Base-by-base conservation (phyloP, 2,797 vertebrate species). In the Bryconaethiops microstoma region DNA sequence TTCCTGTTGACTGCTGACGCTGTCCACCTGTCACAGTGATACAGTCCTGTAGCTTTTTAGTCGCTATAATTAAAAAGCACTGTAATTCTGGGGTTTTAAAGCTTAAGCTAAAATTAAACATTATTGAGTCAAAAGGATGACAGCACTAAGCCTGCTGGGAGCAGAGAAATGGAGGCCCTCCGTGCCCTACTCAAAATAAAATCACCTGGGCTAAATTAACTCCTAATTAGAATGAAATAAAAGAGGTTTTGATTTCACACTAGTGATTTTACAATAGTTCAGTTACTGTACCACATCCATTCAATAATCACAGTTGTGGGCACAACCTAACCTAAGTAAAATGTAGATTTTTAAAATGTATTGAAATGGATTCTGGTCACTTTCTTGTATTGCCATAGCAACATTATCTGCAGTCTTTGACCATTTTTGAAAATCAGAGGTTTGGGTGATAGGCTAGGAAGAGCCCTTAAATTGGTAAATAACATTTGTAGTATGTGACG, bases 1-100 rank as follows among this genome's bases (percentile, higher is more conserved):
- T 7, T 65, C 50, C 9, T 55, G 39, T 45, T 74, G 19, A 69
- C 23, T 54, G 48, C 23, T 70, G 67, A 70, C 7, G 14, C 7
- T 5, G 35, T 63, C 29, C 55, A 81, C 23, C 55, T 70, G 65
- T 59, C 40, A 74, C 21, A 62, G 64, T 60, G 29, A 23, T 13
- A n/a, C 9, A 39, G 16, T 55, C 9, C 25, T 69, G 19, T 70
- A 40, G 54, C 8, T 25, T 45, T 63, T 63, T 63, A 35, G 60
- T n/a, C 13, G 7, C 60, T 62, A 6, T 62, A 35, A 35, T 63
- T 63, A 63, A 60, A 60, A 60, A 50, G 13, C 23, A 14, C 60
- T 35, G 9, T 63, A 35, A 63, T 52, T 17, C 21, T 70, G 48
- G 23, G 45, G 21, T 12, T 25, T 70, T 70, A 63, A 63, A 14